Conservation (phyloP, 2,888 invertebrate species). For the Celastrina argiolus region DNA sequence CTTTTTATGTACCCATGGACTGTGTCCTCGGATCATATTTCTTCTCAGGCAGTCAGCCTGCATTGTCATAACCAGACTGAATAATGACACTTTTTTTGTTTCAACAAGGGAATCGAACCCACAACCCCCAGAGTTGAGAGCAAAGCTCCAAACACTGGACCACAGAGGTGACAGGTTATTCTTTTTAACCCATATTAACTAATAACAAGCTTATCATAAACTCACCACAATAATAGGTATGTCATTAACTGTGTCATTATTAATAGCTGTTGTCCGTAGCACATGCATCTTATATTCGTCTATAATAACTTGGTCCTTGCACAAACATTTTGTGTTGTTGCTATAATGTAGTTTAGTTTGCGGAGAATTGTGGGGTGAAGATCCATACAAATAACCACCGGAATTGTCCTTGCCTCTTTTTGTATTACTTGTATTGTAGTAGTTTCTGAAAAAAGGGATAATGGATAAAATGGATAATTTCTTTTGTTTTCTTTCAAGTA, state of each 20-base stretch:
- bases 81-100: no score
- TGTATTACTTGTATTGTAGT: slow-evolving; percentile 42
- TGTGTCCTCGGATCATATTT: no score
- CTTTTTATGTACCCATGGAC: no score
- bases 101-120: no score
- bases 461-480: background rate
- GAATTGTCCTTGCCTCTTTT: slow-evolving; percentile 68
- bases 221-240: slow-evolving; percentile 52
- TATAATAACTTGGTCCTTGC: slow-evolving; percentile 48
- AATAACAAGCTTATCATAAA: slow-evolving; percentile 23
- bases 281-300: slow-evolving; percentile 53
- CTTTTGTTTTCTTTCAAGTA: no score
- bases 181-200: background rate
- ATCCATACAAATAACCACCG: slow-evolving; percentile 66
- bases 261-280: slow-evolving; percentile 63
- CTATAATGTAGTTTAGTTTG: slow-evolving; percentile 40
- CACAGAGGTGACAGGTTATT: no score
- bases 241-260: slow-evolving; percentile 49
- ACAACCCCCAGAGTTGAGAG: no score
- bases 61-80: no score
- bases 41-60: no score
- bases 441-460: background rate
- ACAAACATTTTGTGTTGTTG: slow-evolving; percentile 43
- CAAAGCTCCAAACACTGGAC: no score
- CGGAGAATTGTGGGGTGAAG: slow-evolving; percentile 47